Percentiles rank a stretch among this genome's conserved stretches.
These are phyloP conservation scores for Craseonycteris thonglongyai DNA, from an alignment of 2,113 vertebrate genomes.

Conservation along the genomic window DNA sequence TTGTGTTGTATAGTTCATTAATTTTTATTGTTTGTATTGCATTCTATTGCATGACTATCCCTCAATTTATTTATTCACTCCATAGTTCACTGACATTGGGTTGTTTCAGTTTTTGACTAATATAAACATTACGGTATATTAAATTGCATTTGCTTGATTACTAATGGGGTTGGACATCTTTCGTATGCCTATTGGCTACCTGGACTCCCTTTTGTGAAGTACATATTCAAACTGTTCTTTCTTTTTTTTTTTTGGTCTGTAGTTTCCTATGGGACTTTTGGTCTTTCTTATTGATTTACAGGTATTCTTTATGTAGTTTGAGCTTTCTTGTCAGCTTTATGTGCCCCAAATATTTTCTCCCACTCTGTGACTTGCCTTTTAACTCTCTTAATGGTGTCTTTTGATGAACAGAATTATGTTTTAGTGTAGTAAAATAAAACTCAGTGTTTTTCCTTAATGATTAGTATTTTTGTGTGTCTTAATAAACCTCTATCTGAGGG, in stretches of 20 bases:
- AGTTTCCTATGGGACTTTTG: neutral
- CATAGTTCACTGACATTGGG: neutral
- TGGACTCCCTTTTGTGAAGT: neutral
- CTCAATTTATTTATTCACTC: neutral
- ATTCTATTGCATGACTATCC: neutral
- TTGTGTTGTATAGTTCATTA: neutral
- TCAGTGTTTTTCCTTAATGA: neutral
- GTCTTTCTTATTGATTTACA: neutral
- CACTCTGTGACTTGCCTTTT: neutral
- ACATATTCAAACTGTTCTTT: neutral
- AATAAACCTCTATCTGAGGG: neutral
- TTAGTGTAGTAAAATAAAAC: neutral
- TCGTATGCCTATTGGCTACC: neutral
- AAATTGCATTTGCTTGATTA: conserved; percentile 10
- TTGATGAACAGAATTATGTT: neutral
- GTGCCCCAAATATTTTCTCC: neutral
- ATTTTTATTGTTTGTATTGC: neutral
- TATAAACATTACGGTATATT: neutral
- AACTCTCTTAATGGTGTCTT: neutral
- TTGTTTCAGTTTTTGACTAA: neutral
- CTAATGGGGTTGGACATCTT: neutral
- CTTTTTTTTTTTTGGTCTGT: neutral
- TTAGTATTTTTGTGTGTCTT: neutral
- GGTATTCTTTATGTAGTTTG: neutral
- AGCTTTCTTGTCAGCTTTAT: neutral